Base-by-base conservation (phyloP, 2,888 invertebrate genomes). In the Mayetiola destructor region DNA sequence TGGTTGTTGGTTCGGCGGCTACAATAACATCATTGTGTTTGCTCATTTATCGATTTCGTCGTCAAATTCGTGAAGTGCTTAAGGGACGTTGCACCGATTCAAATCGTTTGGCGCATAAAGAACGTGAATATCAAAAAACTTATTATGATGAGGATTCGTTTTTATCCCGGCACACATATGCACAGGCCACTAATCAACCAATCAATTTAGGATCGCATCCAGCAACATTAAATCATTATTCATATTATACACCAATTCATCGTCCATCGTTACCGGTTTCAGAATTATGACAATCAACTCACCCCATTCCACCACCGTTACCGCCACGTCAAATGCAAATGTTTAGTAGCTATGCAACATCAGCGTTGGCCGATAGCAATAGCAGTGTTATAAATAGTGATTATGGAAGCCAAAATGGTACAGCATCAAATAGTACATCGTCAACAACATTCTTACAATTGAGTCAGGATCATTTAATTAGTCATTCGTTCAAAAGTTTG, bases 231-330 rank as follows among this genome's bases (percentile, higher is more conserved):
- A 59, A 67, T 67, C 20, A 69, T 67, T 60, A 66, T 56, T 68
- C 77, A 36, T 73, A 74, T 58, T 76, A 76, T 39, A 37, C 37
- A 72, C 61, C 73, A 72, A 67, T 77, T 67, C 69, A 76, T 61
- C 77, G 81, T 68, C 85, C 87, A 20, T 85, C 87, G 18, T 85
- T 89, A 67, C 90, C 90, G 64, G 88, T 89, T 66, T 89, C 90
- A 78, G 90, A 89, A 72, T 88, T 90, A 86, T 90, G 89, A 88
- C 89, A 89, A 88, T 88, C 30, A 37, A 85, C n/a, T n/a, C n/a
- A n/a, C n/a, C n/a, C n/a, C n/a, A n/a, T 88, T 76, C 87, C 88
- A 85, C 88, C 88, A 81, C 87, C 88, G 77, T 84, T 80, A 77
- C 81, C 83, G 66, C 69, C 71, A 67, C 66, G 72, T 69, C 56